A percentile compares a stretch with the other conserved stretches of the same genome.
Conservation (phyloP, 2,113 vertebrate genomes). For the Halichoeres trimaculatus region DNA sequence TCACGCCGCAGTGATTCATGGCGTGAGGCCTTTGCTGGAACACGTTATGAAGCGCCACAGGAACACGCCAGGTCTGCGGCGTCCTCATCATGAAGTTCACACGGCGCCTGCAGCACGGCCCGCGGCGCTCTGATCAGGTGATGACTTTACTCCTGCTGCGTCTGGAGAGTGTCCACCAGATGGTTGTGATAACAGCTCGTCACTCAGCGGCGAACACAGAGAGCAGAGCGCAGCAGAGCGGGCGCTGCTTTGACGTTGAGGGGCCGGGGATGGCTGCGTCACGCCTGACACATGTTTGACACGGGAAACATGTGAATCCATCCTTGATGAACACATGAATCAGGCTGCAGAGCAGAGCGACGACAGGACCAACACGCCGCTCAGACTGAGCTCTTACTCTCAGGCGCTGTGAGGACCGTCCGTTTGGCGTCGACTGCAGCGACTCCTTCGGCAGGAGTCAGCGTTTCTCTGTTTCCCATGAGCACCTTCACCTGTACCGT, state of each 20-base stretch:
- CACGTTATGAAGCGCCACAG: slow-evolving; percentile 37
- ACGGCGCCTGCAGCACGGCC: slow-evolving; percentile 41
- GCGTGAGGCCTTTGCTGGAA: slow-evolving; percentile 33
- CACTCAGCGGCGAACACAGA: too few relatives aligned
- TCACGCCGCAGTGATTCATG: slow-evolving; percentile 26
- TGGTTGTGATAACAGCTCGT: slow-evolving; percentile 62
- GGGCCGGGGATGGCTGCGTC: slow-evolving; percentile 45
- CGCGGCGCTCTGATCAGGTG: slow-evolving; percentile 59
- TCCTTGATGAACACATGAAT: slow-evolving; percentile 27
- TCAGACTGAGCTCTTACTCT: not conserved
- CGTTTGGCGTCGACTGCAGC: too few relatives aligned
- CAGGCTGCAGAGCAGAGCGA: not conserved
- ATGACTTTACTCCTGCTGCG: slow-evolving; percentile 55
- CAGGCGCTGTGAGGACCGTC: too few relatives aligned
- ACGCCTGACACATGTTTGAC: slow-evolving; percentile 42
- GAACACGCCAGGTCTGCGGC: slow-evolving; percentile 39
- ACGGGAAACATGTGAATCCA: slow-evolving; percentile 38
- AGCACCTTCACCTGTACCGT: too few relatives aligned
- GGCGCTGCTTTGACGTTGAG: slow-evolving; percentile 31
- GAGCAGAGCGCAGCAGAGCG: too few relatives aligned
- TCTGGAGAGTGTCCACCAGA: slow-evolving; percentile 69
- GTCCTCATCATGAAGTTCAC: slow-evolving; percentile 51
- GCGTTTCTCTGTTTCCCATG: too few relatives aligned
- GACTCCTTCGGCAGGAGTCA: too few relatives aligned
- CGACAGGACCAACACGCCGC: not conserved